Percentiles rank a stretch among this genome's conserved stretches.
phyloP scores from a whole-genome alignment of 2,797 vertebrate species.

The Eleutherodactylus coqui region DNA sequence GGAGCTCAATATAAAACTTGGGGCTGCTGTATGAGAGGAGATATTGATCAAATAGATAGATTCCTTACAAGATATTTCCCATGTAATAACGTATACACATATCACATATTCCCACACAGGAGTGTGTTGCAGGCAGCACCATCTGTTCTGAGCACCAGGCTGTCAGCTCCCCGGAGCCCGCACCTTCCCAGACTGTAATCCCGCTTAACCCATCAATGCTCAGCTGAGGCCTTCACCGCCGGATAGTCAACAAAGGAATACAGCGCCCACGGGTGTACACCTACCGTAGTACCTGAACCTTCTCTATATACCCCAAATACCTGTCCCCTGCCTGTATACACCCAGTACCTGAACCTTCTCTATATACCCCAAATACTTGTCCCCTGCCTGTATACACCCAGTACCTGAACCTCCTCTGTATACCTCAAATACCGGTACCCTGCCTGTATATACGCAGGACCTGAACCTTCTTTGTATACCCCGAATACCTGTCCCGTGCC shows the following conservation, averaged over 20 bases:
- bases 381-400: too few relatives aligned
- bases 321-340: not conserved
- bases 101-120: not conserved
- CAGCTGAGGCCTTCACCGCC: not conserved
- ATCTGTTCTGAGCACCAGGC: conserved; percentile 31
- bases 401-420: too few relatives aligned
- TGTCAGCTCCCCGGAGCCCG: conserved; percentile 28
- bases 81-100: not conserved
- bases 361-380: too few relatives aligned
- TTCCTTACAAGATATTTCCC: not conserved
- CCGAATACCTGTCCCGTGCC: too few relatives aligned
- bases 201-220: conserved; percentile 44
- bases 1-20: too few relatives aligned
- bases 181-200: conserved; percentile 38
- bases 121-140: conserved; percentile 20
- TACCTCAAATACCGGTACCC: too few relatives aligned
- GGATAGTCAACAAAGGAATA: not conserved
- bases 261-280: not conserved
- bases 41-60: not conserved
- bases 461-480: too few relatives aligned
- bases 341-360: too few relatives aligned
- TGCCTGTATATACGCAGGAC: too few relatives aligned
- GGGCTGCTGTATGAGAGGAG: not conserved
- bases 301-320: too few relatives aligned
- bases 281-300: too few relatives aligned